Base-by-base conservation (phyloP, 2,797 vertebrate species). In the Nannoperca obscura region DNA sequence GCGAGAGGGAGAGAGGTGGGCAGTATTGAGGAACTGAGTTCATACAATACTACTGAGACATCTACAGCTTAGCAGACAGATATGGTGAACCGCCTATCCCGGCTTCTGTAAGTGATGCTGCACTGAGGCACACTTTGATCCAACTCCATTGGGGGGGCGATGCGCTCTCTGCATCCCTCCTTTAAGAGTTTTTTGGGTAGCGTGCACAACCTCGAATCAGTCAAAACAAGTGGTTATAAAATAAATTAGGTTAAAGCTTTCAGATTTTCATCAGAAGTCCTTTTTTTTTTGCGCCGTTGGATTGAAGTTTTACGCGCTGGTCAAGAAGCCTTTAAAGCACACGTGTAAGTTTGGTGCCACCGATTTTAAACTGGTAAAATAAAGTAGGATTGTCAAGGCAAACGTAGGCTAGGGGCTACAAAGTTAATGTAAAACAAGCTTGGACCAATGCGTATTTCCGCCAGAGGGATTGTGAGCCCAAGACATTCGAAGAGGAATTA, bases 41-140 rank as follows among this genome's bases (percentile, higher is more conserved):
- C 95, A 95, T 93, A 92, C 96, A 95, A 95, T 95, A 95, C 95
- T 94, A 95, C 94, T 90, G 93, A 95, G 93, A 94, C 93, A 90
- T 92, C 93, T 78, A 90, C 92, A 94, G 95, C 94, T 94, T 89
- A 93, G 94, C 93, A 93, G 90, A 93, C 92, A 92, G 93, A 94
- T 92, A 92, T 93, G 89, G 90, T 92, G 91, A 88, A 93, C 90
- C 94, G 93, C 91, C 93, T 93, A 88, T 94, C 91, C 89, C 91
- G 84, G 94, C 93, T 93, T 87, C 92, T 91, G 94, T 93, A 92
- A 95, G 94, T 94, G 95, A 95, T 94, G 95, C 95, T 93, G 91
- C 93, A 93, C 91, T 90, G 90, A 94, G 91, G 93, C 94, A 71
- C 95, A 93, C 92, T 93, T 92, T 93, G 89, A 94, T 94, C 93